phyloP scores from a whole-genome alignment of 2,797 vertebrate genomes.

The Cyclopterus lumpus region DNA sequence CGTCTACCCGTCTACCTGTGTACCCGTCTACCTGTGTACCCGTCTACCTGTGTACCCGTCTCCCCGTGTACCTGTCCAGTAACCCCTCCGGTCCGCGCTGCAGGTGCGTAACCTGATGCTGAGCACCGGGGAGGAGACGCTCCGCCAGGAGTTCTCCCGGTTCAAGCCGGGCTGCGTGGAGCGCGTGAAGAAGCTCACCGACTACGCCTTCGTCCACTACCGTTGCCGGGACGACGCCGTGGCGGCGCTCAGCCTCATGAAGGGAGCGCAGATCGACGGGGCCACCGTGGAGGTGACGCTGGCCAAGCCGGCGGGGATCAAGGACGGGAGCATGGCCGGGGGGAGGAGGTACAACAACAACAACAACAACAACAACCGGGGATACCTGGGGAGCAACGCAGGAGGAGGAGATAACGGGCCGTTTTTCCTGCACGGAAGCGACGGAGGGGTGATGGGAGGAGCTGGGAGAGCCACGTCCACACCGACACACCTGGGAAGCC shows the following conservation, averaged over 20 bases:
- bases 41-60: too few species aligned
- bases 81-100: too few species aligned
- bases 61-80: too few species aligned
- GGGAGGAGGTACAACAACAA: constrained; percentile 20
- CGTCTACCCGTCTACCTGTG: too few species aligned
- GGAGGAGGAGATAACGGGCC: constrained; percentile 50
- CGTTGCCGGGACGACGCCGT: constrained; percentile 90
- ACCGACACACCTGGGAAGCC: constrained; percentile 76
- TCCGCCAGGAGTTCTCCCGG: constrained; percentile 89
- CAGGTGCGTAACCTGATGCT: constrained; percentile 90
- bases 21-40: too few species aligned
- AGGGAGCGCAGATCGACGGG: constrained; percentile 90
- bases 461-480: constrained; percentile 71
- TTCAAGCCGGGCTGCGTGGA: constrained; percentile 91
- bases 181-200: constrained; percentile 93
- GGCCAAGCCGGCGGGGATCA: constrained; percentile 85
- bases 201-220: constrained; percentile 96
- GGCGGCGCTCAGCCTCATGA: constrained; percentile 88
- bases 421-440: not conserved
- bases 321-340: constrained; percentile 64
- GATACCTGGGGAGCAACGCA: constrained; percentile 68
- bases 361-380: constrained; percentile 9
- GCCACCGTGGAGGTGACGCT: constrained; percentile 89
- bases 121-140: constrained; percentile 91
- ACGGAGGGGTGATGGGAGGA: constrained; percentile 23